Base-by-base conservation (phyloP, 2,113 vertebrate species). In the Miniopterus natalensis region DNA sequence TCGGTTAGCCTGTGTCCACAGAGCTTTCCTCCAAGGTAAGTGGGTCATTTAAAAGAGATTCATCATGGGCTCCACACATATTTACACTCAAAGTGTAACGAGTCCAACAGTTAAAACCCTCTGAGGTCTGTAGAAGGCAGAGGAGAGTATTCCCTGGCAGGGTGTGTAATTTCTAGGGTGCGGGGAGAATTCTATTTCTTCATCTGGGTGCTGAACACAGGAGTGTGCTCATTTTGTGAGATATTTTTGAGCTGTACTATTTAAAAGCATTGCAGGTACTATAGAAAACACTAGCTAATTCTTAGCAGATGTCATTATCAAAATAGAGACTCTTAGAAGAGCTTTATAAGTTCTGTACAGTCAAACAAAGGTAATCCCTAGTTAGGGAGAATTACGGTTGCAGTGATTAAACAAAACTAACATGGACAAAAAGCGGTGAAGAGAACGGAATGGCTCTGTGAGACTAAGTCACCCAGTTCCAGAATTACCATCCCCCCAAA, bases 391-490 rank as follows among this genome's bases (percentile, higher is more conserved):
- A 3, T 18, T 45, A 20, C 6, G 17, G 7, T 74, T 61, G 36
- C 31, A 12, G 36, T 12, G 36, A 84, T 10, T 65, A 42, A 59
- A 51, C 12, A 53, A 73, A 47, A 12, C 31, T 40, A 21, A 31
- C 10, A 2, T 18, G 47, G 49, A 25, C 6, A 31, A 55, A 29
- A 40, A 31, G 73, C 49, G n/a, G 29, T 1, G 42, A 42, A 61
- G 18, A 75, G 17, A 63, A 17, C 31, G 18, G 36, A 23, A 4
- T 2, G n/a, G 0, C 8, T 6, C 51, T 0, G 31, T 4, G 6
- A 4, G 8, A 21, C 4, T 9, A 51, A 74, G 29, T 21, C 47
- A 47, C 4, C 3, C 8, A 6, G 68, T 31, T 57, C 18, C 29
- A 25, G 71, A 14, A 42, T 51, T 27, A 47, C 21, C 68, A 5